A percentile compares a stretch with the other conserved stretches of the same genome.
These are phyloP conservation scores for Parotocinclus haroldoi DNA, from an alignment of 2,797 vertebrate genomes.

Conservation along the genomic window DNA sequence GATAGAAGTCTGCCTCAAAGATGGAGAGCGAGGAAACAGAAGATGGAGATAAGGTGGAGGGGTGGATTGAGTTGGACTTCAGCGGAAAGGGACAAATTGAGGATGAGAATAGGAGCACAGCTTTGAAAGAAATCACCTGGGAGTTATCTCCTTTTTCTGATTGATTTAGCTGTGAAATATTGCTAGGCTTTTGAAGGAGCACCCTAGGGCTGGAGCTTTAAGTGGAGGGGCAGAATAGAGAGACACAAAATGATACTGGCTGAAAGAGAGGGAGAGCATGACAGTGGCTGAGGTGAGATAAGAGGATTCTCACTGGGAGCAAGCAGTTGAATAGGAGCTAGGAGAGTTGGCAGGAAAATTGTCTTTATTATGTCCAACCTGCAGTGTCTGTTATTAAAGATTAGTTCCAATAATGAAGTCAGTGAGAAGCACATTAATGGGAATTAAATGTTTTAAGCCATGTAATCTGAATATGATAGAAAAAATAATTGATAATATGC, in stretches of 20 bases:
- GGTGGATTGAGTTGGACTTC: constrained; percentile 16
- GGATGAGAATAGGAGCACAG: constrained; percentile 23
- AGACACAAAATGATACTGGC: constrained; percentile 1
- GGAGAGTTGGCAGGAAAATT: not conserved
- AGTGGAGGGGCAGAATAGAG: constrained; percentile 17
- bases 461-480: too few species aligned
- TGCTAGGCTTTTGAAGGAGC: constrained; percentile 47
- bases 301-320: constrained; percentile 13
- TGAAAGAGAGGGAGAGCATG: constrained; percentile 11
- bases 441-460: too few species aligned
- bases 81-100: constrained; percentile 23
- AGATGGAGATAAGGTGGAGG: constrained; percentile 21
- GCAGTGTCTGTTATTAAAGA: constrained; percentile 27
- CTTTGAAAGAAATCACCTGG: constrained; percentile 22
- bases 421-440: constrained; percentile 15
- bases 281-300: constrained; percentile 33
- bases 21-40: constrained; percentile 7
- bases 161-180: constrained; percentile 47
- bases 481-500: too few species aligned
- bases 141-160: constrained; percentile 36
- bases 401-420: constrained; percentile 24
- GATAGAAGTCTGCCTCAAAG: not conserved
- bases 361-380: not conserved
- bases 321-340: not conserved
- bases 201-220: constrained; percentile 20